Base-by-base conservation (phyloP, 1,140 invertebrate genomes). In the Cepaea nemoralis region DNA sequence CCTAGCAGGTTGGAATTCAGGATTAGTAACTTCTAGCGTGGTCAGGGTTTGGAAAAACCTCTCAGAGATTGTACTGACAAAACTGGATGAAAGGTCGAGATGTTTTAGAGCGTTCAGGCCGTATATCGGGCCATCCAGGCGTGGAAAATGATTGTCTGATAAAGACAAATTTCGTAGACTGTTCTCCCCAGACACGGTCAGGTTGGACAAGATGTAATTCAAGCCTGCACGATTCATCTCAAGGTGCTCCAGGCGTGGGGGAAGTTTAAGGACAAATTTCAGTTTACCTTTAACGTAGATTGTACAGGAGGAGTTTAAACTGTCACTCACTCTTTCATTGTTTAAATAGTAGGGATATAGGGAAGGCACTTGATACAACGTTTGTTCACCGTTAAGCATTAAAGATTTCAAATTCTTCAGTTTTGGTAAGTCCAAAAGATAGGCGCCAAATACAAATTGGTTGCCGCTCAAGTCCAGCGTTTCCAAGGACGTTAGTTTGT, bases 1-100 rank as follows among this genome's bases (percentile, higher is more conserved):
- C 83, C 81, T 0, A 85, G 42, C 1, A 69, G 16, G 70, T 83
- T 85, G 22, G 45, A 63, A 14, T 55, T 63, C n/a, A 80, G 69
- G 22, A 55, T 75, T 12, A 82, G 73, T 8, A 6, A 40, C 40
- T 59, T 70, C 42, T 0, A 82, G 10, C n/a, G 50, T 37, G 12
- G 66, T 27, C 6, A 83, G 59, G 24, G 63, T 50, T 24, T 79
- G n/a, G 59, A 85, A 85, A 39, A 85, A 85, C 1, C 27, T n/a
- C 19, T 35, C 27, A 22, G 70, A 70, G 14, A 85, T 79, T 14
- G 59, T n/a, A 0, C 70, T 40, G 27, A 78, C 80, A 12, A 75
- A 70, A 35, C 81, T 85, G 50, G 69, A 0, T 12, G 50, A 73
- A 10, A 82, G 45, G 27, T 83, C 70, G 1, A 85, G 37, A 22